phyloP scores from a whole-genome alignment of 2,888 invertebrate genomes.

The Xylota segnis region DNA sequence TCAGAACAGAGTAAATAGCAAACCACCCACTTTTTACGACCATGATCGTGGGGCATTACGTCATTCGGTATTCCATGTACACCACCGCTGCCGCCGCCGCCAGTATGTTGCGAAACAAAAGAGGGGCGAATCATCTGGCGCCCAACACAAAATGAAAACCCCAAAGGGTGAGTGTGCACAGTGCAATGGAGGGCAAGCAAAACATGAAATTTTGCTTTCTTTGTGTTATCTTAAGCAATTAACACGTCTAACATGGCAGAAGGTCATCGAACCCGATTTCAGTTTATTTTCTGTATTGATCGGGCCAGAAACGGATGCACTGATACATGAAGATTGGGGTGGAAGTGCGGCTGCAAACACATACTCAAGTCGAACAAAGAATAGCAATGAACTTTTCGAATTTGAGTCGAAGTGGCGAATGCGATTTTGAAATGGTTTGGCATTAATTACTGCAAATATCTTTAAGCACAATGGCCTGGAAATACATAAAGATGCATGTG shows the following conservation, averaged over 20 bases:
- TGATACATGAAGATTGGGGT: constrained; percentile 31
- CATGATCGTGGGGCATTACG: constrained; percentile 65
- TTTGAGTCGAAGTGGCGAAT: constrained; percentile 30
- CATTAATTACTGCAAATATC: constrained; percentile 24
- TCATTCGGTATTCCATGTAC: constrained; percentile 60
- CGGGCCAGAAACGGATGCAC: constrained; percentile 49
- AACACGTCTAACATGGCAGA: constrained; percentile 68
- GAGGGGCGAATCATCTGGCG: constrained; percentile 45
- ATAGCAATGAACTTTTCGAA: constrained; percentile 63
- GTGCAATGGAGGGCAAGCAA: constrained; percentile 19
- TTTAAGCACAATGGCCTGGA: constrained; percentile 42
- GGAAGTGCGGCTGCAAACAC: constrained; percentile 13
- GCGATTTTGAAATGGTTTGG: constrained; percentile 10
- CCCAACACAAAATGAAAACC: constrained; percentile 43
- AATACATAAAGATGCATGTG: not conserved
- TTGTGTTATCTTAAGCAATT: constrained; percentile 67
- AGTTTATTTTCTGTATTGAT: constrained; percentile 44
- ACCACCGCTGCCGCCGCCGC: not conserved
- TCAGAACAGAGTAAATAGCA: constrained; percentile 42
- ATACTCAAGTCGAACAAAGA: constrained; percentile 41
- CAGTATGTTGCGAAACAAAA: constrained; percentile 42
- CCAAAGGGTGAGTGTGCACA: constrained; percentile 43
- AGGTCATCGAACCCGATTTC: constrained; percentile 61
- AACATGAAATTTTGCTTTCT: constrained; percentile 37
- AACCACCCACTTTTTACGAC: constrained; percentile 64